Evolutionary conservation across 1,140 invertebrate genomes (phyloP), one percentile per base, ranked within the genome.

Genomic region (Copidosoma floridanum): DNA sequence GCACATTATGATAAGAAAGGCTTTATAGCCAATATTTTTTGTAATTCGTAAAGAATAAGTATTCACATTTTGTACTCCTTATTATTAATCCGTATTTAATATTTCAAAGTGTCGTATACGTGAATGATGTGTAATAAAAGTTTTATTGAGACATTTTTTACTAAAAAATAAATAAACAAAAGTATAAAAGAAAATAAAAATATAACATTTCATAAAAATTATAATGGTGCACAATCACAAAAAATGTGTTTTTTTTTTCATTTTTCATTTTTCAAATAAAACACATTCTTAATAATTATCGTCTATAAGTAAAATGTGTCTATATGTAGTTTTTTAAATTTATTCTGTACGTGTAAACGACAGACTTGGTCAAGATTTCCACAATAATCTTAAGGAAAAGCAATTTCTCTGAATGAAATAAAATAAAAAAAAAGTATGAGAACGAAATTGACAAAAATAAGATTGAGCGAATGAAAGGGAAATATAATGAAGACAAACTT

Each of bases 41-140:
- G 26, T 59, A 52, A 41, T 10, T 16, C 53, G 44, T 44, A 32
- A 59, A 50, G 18, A 7, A 44, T 37, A 47, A 51, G 27, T 58
- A 60, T 53, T 24, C 10, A n/a, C n/a, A 60, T 44, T 59, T 51
- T 59, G 14, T 53, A 60, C 21, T 53, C 32, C 21, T 60, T 27
- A 44, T 58, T 57, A 57, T 58, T 58, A 12, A 3, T 44, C 37
- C 14, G 27, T 52, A 29, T 41, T 7, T 3, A 21, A 44, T 58
- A 35, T 50, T 43, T 5, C 27, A 32, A 43, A 7, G 41, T 21
- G 24, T 48, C 16, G 37, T 46, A 14, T 47, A 50, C 21, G 20
- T 18, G 18, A 8, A 40, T n/a, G n/a, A n/a, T n/a, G n/a, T n/a
- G 16, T 24, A 54, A 8, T 37, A 6, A 51, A 26, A 24, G 12